A percentile compares a stretch with the other conserved stretches of the same genome.
These are phyloP conservation scores for Zoanthus sansibaricus DNA, from an alignment of 92 coral and sea anemone genomes.

Conservation along the genomic window DNA sequence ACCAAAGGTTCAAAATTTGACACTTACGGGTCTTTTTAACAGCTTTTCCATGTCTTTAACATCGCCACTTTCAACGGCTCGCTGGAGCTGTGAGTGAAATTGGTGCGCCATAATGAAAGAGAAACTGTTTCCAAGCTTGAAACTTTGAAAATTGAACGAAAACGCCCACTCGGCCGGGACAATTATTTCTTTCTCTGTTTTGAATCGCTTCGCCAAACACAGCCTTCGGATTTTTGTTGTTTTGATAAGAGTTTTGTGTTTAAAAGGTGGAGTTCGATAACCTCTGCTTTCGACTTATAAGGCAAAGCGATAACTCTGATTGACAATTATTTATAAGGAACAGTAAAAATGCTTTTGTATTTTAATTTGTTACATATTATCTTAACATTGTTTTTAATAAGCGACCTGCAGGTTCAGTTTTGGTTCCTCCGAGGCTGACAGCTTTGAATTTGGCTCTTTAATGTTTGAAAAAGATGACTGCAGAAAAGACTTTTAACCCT, in stretches of 20 bases:
- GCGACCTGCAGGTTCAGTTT: not conserved
- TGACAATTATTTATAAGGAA: not conserved
- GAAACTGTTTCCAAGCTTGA: not conserved
- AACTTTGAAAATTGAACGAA: not conserved
- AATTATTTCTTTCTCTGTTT: not conserved
- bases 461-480: too few relatives aligned
- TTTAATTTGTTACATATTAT: not conserved
- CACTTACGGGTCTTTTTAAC: constrained; percentile 25
- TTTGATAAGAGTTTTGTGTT: not conserved
- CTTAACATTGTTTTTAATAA: not conserved
- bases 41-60: not conserved
- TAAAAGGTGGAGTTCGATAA: constrained; percentile 1
- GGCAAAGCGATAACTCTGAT: constrained; percentile 12
- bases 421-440: not conserved
- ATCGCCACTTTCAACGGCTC: constrained; percentile 35
- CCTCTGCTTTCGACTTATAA: constrained; percentile 5
- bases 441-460: not conserved
- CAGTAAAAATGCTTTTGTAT: not conserved
- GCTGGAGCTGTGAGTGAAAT: constrained; percentile 16
- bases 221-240: not conserved
- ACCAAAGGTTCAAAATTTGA: not conserved
- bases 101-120: constrained; percentile 26
- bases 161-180: not conserved
- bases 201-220: not conserved
- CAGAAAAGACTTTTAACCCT: too few relatives aligned